These are phyloP conservation scores for Psilopsiagon aurifrons DNA, from an alignment of 2,113 vertebrate genomes.

Conservation along the genomic window DNA sequence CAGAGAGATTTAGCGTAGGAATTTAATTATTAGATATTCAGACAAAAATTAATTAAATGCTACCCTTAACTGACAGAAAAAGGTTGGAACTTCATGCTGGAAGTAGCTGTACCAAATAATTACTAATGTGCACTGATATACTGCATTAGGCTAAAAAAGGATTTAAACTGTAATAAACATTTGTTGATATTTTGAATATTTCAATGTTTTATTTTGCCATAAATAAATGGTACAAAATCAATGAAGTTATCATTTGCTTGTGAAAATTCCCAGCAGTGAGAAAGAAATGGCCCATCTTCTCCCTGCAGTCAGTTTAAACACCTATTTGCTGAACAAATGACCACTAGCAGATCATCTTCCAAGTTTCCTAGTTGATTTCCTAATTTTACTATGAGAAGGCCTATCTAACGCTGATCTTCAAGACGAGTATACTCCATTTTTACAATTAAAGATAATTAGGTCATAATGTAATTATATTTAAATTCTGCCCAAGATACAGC, in stretches of 20 bases:
- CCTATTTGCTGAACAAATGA: neutral
- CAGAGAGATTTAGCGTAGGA: neutral
- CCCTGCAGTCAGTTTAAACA: neutral
- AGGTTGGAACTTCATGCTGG: neutral
- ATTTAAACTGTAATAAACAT: neutral
- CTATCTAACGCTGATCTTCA: neutral
- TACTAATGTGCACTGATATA: neutral
- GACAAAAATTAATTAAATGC: neutral
- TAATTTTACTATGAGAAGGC: neutral
- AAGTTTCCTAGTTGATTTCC: neutral
- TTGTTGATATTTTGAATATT: neutral
- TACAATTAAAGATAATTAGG: neutral
- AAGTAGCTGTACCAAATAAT: neutral
- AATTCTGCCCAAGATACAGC: neutral
- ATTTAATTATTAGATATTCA: neutral
- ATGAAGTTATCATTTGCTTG: neutral
- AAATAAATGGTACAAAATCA: neutral
- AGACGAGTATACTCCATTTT: neutral
- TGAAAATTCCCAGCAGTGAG: neutral
- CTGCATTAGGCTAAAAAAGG: neutral
- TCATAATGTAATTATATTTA: neutral
- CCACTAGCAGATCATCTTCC: neutral
- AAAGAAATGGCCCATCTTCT: neutral
- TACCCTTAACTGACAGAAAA: neutral
- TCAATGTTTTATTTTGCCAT: neutral